phyloP scores from a whole-genome alignment of 2,797 vertebrate genomes.

The Sylvilagus floridanus region DNA sequence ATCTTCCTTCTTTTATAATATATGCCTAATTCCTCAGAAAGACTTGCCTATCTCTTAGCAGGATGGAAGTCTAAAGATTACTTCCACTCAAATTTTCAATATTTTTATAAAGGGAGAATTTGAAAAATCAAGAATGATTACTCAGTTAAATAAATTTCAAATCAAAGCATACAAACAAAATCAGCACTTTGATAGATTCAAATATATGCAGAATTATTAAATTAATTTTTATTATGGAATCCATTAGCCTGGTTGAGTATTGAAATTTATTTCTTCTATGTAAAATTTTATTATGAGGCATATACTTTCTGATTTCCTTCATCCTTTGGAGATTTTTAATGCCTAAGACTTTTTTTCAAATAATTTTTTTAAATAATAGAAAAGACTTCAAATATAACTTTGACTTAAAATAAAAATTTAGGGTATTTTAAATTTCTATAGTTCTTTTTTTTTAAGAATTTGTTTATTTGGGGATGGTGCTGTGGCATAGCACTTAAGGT shows the following conservation, averaged over 20 bases:
- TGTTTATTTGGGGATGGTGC: too few relatives aligned
- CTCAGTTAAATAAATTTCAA: slow-evolving; percentile 46
- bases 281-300: neutral
- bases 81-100: slow-evolving; percentile 18
- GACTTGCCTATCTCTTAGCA: neutral
- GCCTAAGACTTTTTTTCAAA: neutral
- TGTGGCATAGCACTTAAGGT: too few relatives aligned
- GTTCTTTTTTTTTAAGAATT: too few relatives aligned
- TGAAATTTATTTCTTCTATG: neutral
- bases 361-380: slow-evolving; percentile 39
- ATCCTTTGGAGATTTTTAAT: slow-evolving; percentile 30
- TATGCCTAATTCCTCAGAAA: neutral
- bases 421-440: too few relatives aligned
- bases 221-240: neutral
- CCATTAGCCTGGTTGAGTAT: neutral
- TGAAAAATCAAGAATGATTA: neutral
- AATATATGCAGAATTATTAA: neutral
- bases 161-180: slow-evolving; percentile 33
- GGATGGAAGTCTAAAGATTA: neutral
- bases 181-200: neutral
- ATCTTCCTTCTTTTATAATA: neutral
- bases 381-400: slow-evolving; percentile 31
- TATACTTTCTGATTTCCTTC: neutral
- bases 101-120: slow-evolving; percentile 3
- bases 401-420: slow-evolving; percentile 46